Evolutionary conservation across 2,888 invertebrate species (phyloP).

Genomic region (Drosophila prolongata): DNA sequence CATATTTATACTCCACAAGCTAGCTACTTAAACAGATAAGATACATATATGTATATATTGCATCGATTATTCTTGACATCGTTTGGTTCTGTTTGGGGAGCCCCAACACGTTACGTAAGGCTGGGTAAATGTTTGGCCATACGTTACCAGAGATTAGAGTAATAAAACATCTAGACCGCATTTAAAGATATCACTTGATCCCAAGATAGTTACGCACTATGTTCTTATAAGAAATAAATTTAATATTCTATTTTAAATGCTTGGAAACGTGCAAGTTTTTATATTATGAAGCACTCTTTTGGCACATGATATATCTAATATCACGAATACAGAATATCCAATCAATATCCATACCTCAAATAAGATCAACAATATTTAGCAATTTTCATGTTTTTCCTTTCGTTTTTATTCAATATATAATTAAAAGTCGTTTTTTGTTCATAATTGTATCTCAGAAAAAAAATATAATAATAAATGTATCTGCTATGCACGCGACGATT

Average conservation of each 20-base stretch:
- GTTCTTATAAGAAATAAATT: too few relatives aligned
- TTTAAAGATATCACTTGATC: too few relatives aligned
- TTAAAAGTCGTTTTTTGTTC: conserved; percentile 76
- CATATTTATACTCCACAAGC: conserved; percentile 9
- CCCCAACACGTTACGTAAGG: conserved; percentile 6
- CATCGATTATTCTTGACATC: conserved; percentile 30
- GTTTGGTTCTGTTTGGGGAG: conserved; percentile 17
- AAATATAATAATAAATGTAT: conserved; percentile 39
- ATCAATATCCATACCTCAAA: too few relatives aligned
- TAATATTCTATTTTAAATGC: too few relatives aligned
- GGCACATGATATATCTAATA: too few relatives aligned
- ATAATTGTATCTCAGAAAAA: conserved; percentile 57
- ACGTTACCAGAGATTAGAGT: neutral
- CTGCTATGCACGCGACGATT: conserved; percentile 25
- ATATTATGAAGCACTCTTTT: too few relatives aligned
- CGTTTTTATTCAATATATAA: conserved; percentile 63
- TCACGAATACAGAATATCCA: too few relatives aligned
- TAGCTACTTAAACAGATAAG: neutral
- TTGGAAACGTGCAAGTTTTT: too few relatives aligned
- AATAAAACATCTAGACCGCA: neutral
- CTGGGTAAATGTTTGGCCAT: conserved; percentile 21
- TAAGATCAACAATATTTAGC: too few relatives aligned
- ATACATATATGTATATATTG: conserved; percentile 3
- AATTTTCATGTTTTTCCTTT: conserved; percentile 30
- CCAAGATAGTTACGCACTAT: too few relatives aligned